Evolutionary conservation across 2,888 invertebrate species (phyloP).

Genomic region (Apeira syringaria): DNA sequence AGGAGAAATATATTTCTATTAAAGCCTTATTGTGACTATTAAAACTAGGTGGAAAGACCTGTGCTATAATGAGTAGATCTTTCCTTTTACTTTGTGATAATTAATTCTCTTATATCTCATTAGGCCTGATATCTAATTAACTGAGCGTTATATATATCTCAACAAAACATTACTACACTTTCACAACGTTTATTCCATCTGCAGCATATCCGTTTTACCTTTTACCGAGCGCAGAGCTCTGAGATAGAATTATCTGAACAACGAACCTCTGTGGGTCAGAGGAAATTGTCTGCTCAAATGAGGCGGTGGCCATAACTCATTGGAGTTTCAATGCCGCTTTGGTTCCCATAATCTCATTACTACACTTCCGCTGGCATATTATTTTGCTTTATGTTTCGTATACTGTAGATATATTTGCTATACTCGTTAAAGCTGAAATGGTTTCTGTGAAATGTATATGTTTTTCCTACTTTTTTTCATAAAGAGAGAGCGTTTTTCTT

Average conservation of each 20-base stretch:
- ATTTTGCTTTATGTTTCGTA: conserved; percentile 35
- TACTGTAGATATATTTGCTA: background rate
- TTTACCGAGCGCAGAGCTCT: background rate
- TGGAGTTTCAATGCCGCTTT: conserved; percentile 59
- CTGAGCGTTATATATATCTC: no score
- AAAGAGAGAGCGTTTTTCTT: no score
- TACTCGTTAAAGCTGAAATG: background rate
- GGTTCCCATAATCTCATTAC: conserved; percentile 60
- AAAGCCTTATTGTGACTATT: no score
- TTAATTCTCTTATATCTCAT: no score
- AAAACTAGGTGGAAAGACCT: no score
- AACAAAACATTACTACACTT: background rate
- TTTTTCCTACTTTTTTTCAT: no score
- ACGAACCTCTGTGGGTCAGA: conserved; percentile 60
- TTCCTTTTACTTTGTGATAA: no score
- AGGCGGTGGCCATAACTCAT: conserved; percentile 59
- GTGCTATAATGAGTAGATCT: no score
- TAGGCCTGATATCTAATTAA: no score
- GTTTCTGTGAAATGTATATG: no score
- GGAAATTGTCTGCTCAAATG: conserved; percentile 65
- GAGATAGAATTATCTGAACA: conserved; percentile 62
- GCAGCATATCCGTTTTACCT: background rate
- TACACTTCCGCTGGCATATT: conserved; percentile 42
- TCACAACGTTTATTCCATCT: conserved; percentile 30
- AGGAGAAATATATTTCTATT: no score